These are phyloP conservation scores for Physella acuta DNA, from an alignment of 1,140 invertebrate species.

Conservation along the genomic window DNA sequence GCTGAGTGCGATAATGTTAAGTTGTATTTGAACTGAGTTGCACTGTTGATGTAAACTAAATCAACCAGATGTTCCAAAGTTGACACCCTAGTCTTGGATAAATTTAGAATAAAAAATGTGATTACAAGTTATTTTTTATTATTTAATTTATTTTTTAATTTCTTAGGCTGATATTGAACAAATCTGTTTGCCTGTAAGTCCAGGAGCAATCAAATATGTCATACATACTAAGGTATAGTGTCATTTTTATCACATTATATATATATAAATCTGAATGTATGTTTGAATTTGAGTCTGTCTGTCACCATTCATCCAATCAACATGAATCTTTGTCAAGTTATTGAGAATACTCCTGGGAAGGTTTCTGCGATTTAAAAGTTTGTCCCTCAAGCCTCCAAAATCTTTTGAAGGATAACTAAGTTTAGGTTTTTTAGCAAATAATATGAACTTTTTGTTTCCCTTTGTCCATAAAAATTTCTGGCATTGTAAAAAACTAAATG, in stretches of 20 bases:
- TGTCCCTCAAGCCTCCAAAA: neutral
- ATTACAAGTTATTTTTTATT: neutral
- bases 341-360: too few species aligned
- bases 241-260: neutral
- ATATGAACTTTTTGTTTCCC: too few species aligned
- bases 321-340: too few species aligned
- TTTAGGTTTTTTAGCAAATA: too few species aligned
- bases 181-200: constrained; percentile 56
- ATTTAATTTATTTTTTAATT: neutral
- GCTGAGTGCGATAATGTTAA: neutral
- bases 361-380: neutral
- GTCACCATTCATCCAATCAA: too few species aligned
- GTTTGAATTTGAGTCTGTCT: neutral
- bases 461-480: too few species aligned
- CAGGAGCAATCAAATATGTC: constrained; percentile 76
- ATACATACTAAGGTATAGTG: constrained; percentile 70
- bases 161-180: constrained; percentile 58
- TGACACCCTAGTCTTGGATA: neutral
- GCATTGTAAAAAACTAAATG: too few species aligned
- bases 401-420: too few species aligned
- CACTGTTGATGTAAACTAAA: neutral
- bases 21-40: neutral
- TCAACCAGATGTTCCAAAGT: neutral
- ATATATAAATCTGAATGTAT: neutral
- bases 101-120: too few species aligned